Evolutionary conservation across 2,888 invertebrate genomes (phyloP).

Genomic region (Chrysopilus asiliformis): DNA sequence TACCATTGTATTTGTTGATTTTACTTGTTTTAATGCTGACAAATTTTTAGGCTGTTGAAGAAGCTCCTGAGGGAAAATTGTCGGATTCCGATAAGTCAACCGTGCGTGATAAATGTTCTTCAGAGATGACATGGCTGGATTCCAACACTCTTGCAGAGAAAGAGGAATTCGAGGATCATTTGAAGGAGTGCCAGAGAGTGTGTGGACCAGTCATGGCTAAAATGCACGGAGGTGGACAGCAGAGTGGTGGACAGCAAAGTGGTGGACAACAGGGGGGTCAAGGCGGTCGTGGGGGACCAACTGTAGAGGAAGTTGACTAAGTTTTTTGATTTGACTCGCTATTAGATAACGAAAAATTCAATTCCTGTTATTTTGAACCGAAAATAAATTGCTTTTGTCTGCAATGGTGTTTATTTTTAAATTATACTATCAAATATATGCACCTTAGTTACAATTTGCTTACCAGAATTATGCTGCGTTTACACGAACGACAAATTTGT

Average conservation of each 20-base stretch:
- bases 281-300: conserved; percentile 35
- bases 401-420: no score
- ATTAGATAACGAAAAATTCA: no score
- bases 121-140: conserved; percentile 65
- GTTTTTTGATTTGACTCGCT: no score
- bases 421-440: no score
- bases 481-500: no score
- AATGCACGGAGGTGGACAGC: conserved; percentile 49
- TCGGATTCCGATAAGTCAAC: conserved; percentile 51
- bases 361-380: no score
- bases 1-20: conserved; percentile 38
- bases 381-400: no score
- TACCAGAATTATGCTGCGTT: no score
- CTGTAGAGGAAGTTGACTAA: conserved; percentile 53
- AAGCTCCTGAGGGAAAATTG: conserved; percentile 46
- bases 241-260: conserved; percentile 22
- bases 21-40: neutral
- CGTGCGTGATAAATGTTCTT: conserved; percentile 50
- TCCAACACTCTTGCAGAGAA: conserved; percentile 55
- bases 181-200: conserved; percentile 53
- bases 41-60: conserved; percentile 35
- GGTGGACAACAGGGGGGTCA: conserved; percentile 15
- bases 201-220: conserved; percentile 66
- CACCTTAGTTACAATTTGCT: no score
- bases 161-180: conserved; percentile 54